Conservation (phyloP, 2,888 invertebrate genomes). For the Synergus japonicus region DNA sequence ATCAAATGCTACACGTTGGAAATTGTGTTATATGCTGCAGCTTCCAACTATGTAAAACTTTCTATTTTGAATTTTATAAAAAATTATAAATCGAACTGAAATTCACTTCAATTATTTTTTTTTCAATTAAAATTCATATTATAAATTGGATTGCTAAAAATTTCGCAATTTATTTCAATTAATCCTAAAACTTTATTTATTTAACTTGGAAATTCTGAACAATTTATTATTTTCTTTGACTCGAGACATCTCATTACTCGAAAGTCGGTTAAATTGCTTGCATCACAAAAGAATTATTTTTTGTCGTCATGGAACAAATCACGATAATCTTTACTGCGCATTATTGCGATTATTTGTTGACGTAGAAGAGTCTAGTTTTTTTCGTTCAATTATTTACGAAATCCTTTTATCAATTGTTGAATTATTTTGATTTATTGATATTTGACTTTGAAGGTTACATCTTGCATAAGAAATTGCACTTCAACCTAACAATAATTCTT, state of each 20-base stretch:
- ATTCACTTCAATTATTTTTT: not conserved
- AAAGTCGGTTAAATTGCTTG: not conserved
- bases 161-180: too few relatives aligned
- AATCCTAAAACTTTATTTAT: too few relatives aligned
- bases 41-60: not conserved
- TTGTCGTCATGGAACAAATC: not conserved
- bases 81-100: not conserved
- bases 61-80: not conserved
- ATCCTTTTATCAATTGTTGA: not conserved
- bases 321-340: conserved; percentile 9
- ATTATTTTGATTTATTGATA: not conserved
- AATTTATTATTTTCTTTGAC: not conserved
- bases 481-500: not conserved
- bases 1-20: not conserved
- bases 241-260: not conserved
- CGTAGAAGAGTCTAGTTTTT: not conserved
- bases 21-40: not conserved
- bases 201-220: not conserved
- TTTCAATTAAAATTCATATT: not conserved
- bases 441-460: not conserved
- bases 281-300: not conserved
- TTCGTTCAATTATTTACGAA: not conserved
- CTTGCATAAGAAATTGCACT: not conserved
- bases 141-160: not conserved
- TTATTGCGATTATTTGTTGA: not conserved